phyloP scores from a whole-genome alignment of 2,113 vertebrate genomes.

The Mormoops blainvillei region DNA sequence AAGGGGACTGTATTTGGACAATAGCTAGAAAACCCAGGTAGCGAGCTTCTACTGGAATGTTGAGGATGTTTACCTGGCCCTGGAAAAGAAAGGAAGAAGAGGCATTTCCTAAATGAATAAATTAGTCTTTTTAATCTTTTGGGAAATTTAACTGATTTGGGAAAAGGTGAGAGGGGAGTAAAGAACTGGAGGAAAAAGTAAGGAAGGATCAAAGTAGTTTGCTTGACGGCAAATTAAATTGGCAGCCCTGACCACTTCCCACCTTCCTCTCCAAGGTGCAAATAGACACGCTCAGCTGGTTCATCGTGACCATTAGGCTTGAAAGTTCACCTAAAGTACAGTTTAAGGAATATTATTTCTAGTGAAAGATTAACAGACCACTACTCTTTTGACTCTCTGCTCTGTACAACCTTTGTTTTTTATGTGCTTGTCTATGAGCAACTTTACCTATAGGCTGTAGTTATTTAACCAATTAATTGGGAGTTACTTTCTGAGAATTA shows the following conservation, averaged over 20 bases:
- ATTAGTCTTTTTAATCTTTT: background rate
- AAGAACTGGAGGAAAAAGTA: background rate
- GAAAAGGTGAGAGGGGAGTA: background rate
- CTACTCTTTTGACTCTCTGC: background rate
- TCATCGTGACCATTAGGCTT: background rate
- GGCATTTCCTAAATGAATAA: constrained; percentile 1
- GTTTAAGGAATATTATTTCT: background rate
- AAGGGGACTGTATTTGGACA: background rate
- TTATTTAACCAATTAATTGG: constrained; percentile 51
- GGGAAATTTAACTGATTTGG: background rate
- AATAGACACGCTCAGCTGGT: background rate
- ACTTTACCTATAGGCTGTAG: constrained; percentile 30
- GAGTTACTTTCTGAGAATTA: constrained; percentile 29
- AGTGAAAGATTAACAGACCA: constrained; percentile 25
- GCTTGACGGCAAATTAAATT: background rate
- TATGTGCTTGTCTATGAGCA: background rate
- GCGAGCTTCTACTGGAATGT: background rate
- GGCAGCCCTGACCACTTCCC: background rate
- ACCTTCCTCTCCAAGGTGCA: background rate
- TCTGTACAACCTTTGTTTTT: background rate
- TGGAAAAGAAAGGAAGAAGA: background rate
- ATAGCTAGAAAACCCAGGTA: background rate
- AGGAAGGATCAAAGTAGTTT: background rate
- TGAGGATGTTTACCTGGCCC: background rate
- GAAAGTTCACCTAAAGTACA: background rate